Base-by-base conservation (phyloP, 2,888 invertebrate species). In the Euclidia mi region DNA sequence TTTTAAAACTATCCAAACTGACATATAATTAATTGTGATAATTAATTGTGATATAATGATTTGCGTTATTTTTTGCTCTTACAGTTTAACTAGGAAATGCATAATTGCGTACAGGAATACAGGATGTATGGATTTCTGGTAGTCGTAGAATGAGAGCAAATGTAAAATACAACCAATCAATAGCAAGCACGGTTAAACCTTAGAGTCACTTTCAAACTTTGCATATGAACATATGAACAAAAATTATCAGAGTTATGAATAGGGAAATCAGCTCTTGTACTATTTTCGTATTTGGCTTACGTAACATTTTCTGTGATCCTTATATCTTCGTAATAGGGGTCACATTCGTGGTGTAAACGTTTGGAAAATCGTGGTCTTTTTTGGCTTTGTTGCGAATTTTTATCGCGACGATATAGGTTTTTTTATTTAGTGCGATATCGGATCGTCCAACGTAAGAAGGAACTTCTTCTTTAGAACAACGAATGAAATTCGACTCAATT, bases 301-400 rank as follows among this genome's bases (percentile, higher is more conserved):
- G 58, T 69, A 71, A 76, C 68, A 62, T 64, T 71, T 60, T 52
- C 42, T 59, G 50, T 51, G 46, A 49, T 57, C 56, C 62, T 71
- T 82, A 81, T 64, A 51, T 46, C 71, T 53, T 37, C 9, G 63
- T 12, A 40, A 72, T 81, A 84, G 71, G 67, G 82, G 72, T 67
- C 67, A 81, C 71, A 79, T 76, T 75, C 58, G 55, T 56, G 63
- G 48, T 68, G 65, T 61, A 73, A 72, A 59, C 64, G 61, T 52
- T 56, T 49, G 60, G 50, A 75, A 78, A 78, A 76, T 75, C 65
- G 69, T 59, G 71, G 69, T 74, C 72, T 71, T 78, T 78, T 79
- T 75, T 63, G 79, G 77, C 82, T 87, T 87, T 88, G 86, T 88
- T 83, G 84, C 67, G 79, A 78, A 79, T 78, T 88, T 85, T 88